Conservation (phyloP, 2,113 vertebrate genomes). For the Herpetotheres cachinnans region DNA sequence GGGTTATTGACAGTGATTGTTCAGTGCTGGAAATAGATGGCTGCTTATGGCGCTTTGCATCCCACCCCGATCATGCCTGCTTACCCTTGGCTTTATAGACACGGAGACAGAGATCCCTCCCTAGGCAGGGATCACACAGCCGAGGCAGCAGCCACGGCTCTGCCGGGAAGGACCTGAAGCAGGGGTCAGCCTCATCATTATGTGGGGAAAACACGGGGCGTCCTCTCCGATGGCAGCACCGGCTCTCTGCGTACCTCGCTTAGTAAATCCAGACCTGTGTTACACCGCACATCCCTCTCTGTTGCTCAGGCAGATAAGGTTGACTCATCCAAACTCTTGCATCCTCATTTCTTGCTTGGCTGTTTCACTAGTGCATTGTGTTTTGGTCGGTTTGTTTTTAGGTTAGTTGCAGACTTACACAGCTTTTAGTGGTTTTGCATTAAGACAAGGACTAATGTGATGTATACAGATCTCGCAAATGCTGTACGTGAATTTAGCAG, state of each 20-base stretch:
- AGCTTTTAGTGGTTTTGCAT: not conserved
- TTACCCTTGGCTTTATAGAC: rapidly evolving
- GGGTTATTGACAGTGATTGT: not conserved
- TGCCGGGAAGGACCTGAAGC: not conserved
- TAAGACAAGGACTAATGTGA: not conserved
- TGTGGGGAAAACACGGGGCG: rapidly evolving
- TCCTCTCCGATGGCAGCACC: not conserved
- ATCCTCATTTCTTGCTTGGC: not conserved
- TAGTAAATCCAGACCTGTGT: not conserved
- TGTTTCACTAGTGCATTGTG: not conserved
- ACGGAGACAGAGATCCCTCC: rapidly evolving
- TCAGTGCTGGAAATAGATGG: not conserved
- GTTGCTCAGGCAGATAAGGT: rapidly evolving
- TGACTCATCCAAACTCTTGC: not conserved
- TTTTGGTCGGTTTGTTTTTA: not conserved
- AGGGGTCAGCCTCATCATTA: no score
- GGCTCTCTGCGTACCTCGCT: not conserved
- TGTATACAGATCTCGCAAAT: no score
- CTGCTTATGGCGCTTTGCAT: not conserved
- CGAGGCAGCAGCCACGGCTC: rapidly evolving
- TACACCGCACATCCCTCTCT: not conserved
- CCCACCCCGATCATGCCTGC: not conserved
- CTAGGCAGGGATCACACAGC: rapidly evolving
- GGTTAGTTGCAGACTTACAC: not conserved
- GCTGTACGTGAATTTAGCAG: rapidly evolving